Base-by-base conservation (phyloP, 2,888 invertebrate species). In the Caenorhabditis sp. region DNA sequence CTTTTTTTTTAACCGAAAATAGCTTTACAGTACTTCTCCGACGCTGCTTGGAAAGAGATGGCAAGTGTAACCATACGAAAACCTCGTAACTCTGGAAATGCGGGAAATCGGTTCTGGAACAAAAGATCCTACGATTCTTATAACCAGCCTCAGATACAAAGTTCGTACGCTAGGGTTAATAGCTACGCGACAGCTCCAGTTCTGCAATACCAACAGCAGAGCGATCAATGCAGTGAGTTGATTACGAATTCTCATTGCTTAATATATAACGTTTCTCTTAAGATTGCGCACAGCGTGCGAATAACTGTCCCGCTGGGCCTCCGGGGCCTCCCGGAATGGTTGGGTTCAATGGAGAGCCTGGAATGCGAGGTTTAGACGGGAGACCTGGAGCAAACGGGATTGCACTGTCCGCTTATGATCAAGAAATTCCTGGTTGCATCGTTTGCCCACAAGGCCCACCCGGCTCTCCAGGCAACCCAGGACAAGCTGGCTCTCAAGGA, bases 361-460 rank as follows among this genome's bases (percentile, higher is more conserved):
- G 78, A 13, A 17, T 20, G 39, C 66, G 70, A 1, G 78, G 78
- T 9, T 27, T 71, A 0, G 78, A 78, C 37, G 78, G 78, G 20
- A 37, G 56, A 7, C 78, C 78, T 15, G 78, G 78, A 1, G 78
- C 78, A 1, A 78, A 78, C 39, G 78, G 78, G 7, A 72, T 78
- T 2, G 62, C 78, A 17, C 24, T 78, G 13, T 56, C 43, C n/a
- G 78, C 78, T 13, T 78, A 78, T 15, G 68, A 78, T 52, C 78
- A 78, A 72, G 78, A 72, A 46, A 27, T 65, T 17, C 78, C 78
- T 0, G 78, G 78, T 27, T 78, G 78, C 26, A 78, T 78, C 6
- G 43, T 52, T 3, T 78, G 78, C 22, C 78, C 78, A 26, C 48
- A 52, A 32, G 78, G 78, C 4, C 68, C 66, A 22, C 72, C 32